phyloP scores from a whole-genome alignment of 2,888 invertebrate genomes.

The Polietes domitor region DNA sequence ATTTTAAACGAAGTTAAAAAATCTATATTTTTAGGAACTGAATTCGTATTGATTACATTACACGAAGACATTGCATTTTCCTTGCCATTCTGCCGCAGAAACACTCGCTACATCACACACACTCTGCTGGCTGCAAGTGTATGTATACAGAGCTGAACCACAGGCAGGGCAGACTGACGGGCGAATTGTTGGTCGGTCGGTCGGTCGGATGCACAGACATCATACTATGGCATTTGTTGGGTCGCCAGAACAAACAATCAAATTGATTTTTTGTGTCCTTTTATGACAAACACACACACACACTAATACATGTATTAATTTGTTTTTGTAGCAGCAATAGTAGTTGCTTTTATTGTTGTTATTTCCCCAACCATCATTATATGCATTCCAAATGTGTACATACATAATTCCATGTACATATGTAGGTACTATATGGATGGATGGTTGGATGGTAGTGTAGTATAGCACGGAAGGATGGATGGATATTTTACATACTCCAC shows the following conservation, averaged over 20 bases:
- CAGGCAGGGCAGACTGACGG: neutral
- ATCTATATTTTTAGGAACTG: constrained; percentile 30
- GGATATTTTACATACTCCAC: neutral
- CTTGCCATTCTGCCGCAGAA: neutral
- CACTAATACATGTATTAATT: neutral
- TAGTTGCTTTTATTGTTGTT: constrained; percentile 20
- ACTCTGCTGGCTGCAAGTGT: neutral
- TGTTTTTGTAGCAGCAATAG: neutral
- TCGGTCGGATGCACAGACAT: neutral
- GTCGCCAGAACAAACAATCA: constrained; percentile 18
- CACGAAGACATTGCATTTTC: constrained; percentile 23
- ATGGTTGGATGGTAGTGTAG: constrained; percentile 1
- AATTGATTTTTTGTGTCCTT: constrained; percentile 34
- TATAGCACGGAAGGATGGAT: constrained; percentile 4
- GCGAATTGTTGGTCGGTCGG: too few relatives aligned
- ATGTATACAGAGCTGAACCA: constrained; percentile 27
- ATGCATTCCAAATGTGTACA: constrained; percentile 43
- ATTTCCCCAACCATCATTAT: constrained; percentile 7
- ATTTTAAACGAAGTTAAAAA: constrained; percentile 31
- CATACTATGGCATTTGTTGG: constrained; percentile 8
- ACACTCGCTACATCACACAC: too few relatives aligned
- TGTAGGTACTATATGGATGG: neutral
- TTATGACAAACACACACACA: constrained; percentile 5
- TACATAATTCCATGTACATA: neutral
- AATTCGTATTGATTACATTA: constrained; percentile 31